Conservation (phyloP, 37 sponge, comb jelly and placozoan genomes). For the Axinella damicornis region DNA sequence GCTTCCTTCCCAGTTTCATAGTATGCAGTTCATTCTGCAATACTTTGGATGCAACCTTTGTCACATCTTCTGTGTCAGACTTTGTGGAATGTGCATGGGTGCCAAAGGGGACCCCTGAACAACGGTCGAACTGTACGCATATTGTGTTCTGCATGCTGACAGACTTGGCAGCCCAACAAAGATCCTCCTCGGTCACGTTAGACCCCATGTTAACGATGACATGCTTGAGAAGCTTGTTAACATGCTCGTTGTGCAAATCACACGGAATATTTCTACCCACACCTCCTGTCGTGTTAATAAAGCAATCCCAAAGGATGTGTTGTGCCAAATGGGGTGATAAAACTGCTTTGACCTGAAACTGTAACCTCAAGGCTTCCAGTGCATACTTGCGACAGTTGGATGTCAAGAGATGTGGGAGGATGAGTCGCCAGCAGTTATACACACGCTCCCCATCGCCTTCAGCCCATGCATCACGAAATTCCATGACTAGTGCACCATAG, state of each 20-base stretch:
- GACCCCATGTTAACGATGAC: slow-evolving; percentile 47
- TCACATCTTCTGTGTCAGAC: neutral
- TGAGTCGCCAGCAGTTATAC: slow-evolving; percentile 40
- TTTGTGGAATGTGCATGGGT: slow-evolving; percentile 2
- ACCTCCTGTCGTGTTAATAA: slow-evolving; percentile 57
- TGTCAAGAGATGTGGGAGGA: slow-evolving; percentile 48
- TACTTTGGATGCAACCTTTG: neutral
- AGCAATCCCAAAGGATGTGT: slow-evolving; percentile 50
- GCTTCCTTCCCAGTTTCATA: neutral
- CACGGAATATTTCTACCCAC: slow-evolving; percentile 47
- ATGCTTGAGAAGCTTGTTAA: slow-evolving; percentile 50
- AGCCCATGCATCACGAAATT: slow-evolving; percentile 30
- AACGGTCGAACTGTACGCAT: neutral
- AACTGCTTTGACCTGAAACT: slow-evolving; percentile 11
- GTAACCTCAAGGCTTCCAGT: slow-evolving; percentile 22
- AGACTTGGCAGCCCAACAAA: slow-evolving; percentile 26
- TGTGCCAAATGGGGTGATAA: slow-evolving; percentile 36
- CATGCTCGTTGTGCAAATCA: slow-evolving; percentile 47
- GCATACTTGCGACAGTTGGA: slow-evolving; percentile 24
- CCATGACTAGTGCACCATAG: slow-evolving; percentile 22
- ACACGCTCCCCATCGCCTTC: slow-evolving; percentile 64
- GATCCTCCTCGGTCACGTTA: slow-evolving; percentile 22
- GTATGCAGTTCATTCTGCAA: neutral
- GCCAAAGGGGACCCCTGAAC: neutral
- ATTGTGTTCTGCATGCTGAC: slow-evolving; percentile 4